Conservation (phyloP, 2,888 invertebrate genomes). For the Nudaria mundana region DNA sequence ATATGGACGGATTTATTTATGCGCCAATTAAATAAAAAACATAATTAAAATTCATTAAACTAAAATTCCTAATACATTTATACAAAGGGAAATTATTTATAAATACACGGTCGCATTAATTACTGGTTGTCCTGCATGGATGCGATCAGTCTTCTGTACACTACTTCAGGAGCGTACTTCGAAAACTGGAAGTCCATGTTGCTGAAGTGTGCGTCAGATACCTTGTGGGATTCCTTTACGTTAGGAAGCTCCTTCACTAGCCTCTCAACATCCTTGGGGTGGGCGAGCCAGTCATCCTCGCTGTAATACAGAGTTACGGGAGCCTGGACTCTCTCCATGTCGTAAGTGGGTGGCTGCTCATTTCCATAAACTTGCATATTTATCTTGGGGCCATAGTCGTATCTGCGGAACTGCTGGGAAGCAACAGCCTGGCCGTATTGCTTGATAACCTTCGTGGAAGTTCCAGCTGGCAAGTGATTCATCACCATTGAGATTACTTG, state of each 20-base stretch:
- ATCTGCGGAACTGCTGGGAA: constrained; percentile 58
- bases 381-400: constrained; percentile 58
- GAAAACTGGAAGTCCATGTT: constrained; percentile 73
- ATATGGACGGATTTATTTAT: constrained; percentile 53
- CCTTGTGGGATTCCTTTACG: constrained; percentile 75
- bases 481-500: constrained; percentile 78
- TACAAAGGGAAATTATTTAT: constrained; percentile 29
- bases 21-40: constrained; percentile 42
- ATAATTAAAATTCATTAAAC: constrained; percentile 36
- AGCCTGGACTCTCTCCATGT: constrained; percentile 56
- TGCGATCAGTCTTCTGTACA: constrained; percentile 61
- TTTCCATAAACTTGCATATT: constrained; percentile 63
- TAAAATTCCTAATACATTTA: constrained; percentile 33
- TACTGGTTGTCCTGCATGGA: constrained; percentile 45
- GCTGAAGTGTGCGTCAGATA: constrained; percentile 74
- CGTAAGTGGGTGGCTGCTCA: constrained; percentile 57
- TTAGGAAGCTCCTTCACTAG: constrained; percentile 79
- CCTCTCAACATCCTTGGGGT: constrained; percentile 80
- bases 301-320: constrained; percentile 69
- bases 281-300: constrained; percentile 85
- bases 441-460: constrained; percentile 74
- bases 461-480: constrained; percentile 79
- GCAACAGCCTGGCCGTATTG: constrained; percentile 79
- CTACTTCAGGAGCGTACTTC: constrained; percentile 51
- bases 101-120: constrained; percentile 21